Evolutionary conservation across 2,113 vertebrate species (phyloP).

Genomic region (Syngnathoides biaculeatus): DNA sequence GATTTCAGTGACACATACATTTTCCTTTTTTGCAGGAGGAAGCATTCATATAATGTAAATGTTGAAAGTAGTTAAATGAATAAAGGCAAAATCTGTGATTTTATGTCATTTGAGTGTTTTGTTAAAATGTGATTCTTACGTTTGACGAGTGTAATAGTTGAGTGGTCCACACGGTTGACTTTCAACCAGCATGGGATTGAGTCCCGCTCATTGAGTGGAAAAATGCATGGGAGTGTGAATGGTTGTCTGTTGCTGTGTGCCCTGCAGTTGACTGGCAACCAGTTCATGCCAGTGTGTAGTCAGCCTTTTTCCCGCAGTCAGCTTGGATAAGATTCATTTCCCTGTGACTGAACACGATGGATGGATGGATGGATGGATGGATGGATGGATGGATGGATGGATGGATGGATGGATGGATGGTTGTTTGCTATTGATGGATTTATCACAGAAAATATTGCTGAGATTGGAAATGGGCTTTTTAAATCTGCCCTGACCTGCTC

Average conservation of each 20-base stretch:
- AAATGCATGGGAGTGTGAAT: neutral
- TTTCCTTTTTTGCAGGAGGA: constrained; percentile 70
- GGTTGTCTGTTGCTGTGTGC: neutral
- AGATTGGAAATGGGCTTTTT: neutral
- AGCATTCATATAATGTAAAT: constrained; percentile 35
- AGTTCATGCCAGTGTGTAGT: neutral
- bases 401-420: too few species aligned
- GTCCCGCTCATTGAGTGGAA: neutral
- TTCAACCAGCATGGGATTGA: neutral
- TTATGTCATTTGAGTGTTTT: constrained; percentile 27
- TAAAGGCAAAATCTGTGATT: constrained; percentile 44
- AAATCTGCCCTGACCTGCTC: too few species aligned
- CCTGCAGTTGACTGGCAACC: neutral
- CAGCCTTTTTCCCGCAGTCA: too few species aligned
- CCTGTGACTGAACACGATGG: too few species aligned
- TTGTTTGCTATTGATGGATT: neutral
- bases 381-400: neutral
- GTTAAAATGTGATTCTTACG: neutral
- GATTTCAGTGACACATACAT: constrained; percentile 26
- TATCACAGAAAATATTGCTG: neutral
- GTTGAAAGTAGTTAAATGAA: constrained; percentile 38
- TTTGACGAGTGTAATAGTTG: neutral
- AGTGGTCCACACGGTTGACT: neutral
- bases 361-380: neutral
- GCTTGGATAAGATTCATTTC: too few species aligned